Percentiles rank a stretch among this genome's conserved stretches.
These are phyloP conservation scores for Caenorhabditis sp. DNA, from an alignment of 2,888 invertebrate species.

Conservation along the genomic window DNA sequence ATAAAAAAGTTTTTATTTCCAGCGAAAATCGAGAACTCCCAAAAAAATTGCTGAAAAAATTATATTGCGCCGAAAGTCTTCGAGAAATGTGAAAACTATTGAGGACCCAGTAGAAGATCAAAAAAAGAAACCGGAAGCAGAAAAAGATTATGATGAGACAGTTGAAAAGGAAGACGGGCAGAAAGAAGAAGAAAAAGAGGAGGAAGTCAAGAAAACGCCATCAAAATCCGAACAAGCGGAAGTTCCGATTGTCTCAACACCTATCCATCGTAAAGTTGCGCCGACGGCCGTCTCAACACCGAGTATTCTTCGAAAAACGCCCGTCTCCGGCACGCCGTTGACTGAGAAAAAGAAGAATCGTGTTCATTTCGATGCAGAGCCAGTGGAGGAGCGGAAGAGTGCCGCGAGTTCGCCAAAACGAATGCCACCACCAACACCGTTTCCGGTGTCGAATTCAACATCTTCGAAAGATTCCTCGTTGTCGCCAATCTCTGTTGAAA, in stretches of 20 bases:
- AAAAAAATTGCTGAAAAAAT: background rate
- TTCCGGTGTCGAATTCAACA: background rate
- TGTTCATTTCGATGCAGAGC: constrained; percentile 26
- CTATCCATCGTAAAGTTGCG: constrained; percentile 3
- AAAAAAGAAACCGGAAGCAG: too few relatives aligned
- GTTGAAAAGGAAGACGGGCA: background rate
- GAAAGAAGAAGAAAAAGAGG: background rate
- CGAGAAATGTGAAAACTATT: background rate
- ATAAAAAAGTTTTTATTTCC: too few relatives aligned
- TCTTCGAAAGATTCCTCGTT: background rate
- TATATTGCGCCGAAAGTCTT: background rate
- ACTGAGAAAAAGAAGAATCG: constrained; percentile 33
- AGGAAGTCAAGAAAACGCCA: background rate
- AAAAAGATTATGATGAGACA: too few relatives aligned
- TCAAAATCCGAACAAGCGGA: background rate
- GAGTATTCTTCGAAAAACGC: constrained; percentile 6
- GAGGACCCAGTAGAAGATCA: too few relatives aligned
- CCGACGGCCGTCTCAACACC: constrained; percentile 2
- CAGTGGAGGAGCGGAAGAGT: too few relatives aligned
- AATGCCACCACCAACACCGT: background rate
- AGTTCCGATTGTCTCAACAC: constrained; percentile 9
- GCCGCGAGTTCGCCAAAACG: constrained; percentile 4
- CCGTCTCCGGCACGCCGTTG: constrained; percentile 2
- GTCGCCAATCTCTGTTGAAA: background rate
- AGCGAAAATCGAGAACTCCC: background rate